Conservation (phyloP, 1,140 invertebrate species). For the Papilio glaucus region DNA sequence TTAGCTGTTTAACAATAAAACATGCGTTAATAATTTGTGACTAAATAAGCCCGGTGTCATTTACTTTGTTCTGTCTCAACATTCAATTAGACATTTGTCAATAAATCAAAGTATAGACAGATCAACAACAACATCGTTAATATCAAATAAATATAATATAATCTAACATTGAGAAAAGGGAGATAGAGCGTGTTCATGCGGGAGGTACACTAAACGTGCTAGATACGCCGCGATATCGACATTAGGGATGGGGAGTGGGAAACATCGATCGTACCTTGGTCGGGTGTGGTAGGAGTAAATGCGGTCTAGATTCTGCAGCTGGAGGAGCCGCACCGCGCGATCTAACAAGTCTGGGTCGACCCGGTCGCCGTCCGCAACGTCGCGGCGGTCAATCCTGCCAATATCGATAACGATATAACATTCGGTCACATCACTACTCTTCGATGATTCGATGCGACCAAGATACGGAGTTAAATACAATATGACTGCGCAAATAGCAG, state of each 20-base stretch:
- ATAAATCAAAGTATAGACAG: background rate
- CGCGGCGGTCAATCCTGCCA: constrained; percentile 81
- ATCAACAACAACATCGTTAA: background rate
- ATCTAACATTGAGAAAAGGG: constrained; percentile 8
- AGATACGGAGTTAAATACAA: constrained; percentile 54
- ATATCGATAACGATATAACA: constrained; percentile 76
- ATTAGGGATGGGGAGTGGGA: constrained; percentile 41
- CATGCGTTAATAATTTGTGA: too few relatives aligned
- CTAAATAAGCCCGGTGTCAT: too few relatives aligned
- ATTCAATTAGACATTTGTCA: background rate
- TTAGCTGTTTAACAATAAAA: too few relatives aligned
- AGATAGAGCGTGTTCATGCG: constrained; percentile 43
- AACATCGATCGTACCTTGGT: constrained; percentile 83
- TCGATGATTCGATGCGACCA: constrained; percentile 47
- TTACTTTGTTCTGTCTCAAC: too few relatives aligned
- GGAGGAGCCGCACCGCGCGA: constrained; percentile 77
- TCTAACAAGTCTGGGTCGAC: constrained; percentile 78
- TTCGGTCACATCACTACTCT: constrained; percentile 58
- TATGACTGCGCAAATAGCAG: background rate
- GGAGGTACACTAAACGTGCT: constrained; percentile 34
- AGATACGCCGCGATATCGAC: constrained; percentile 26
- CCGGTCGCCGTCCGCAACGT: constrained; percentile 68
- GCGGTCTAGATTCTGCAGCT: constrained; percentile 80
- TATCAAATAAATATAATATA: background rate
- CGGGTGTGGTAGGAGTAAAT: constrained; percentile 82